Evolutionary conservation across 2,113 vertebrate genomes (phyloP), one percentile per base, ranked within the genome.

Genomic region (Tragulus kanchil): DNA sequence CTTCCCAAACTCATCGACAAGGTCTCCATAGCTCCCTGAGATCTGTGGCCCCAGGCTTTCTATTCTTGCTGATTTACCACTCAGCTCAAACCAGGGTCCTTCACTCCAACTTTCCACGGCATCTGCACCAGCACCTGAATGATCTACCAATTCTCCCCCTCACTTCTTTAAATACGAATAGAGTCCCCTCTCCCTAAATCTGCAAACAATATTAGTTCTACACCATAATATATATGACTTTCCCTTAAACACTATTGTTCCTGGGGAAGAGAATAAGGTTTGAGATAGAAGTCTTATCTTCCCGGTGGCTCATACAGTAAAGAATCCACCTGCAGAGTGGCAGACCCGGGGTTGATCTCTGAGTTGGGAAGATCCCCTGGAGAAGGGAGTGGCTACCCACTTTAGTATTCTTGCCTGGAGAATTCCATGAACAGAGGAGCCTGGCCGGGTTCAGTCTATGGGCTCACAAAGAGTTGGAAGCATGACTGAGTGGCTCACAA

Each of bases 131-230:
- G 58, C 58, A 48, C 17, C 8, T 31, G 48, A 85, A 82, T 26
- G 3, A 69, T 26, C 56, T 85, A 48, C 17, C 48, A 52, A 15
- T 75, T 61, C 31, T 95, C 42, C 17, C 26, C 86, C 58, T 84
- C 7, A 31, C 6, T 28, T 75, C 52, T 59, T 62, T 52, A 96
- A 82, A 58, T 64, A 16, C 81, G 94, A 89, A 73, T 52, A 3
- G 16, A 73, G 26, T 75, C 61, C 48, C n/a, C 58, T 82, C 28
- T 95, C 54, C 67, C 71, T 88, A 88, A 92, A 93, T 82, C 61
- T 45, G 25, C 21, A 67, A 95, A 62, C 19, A 62, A 61, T 4
- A 23, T 45, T 67, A 58, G 13, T 64, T 67, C 19, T 3, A n/a
- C 5, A 45, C 8, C 10, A 5, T n/a, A 91, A 61, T 52, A 23